A percentile compares a stretch with the other conserved stretches of the same genome.
phyloP scores from a whole-genome alignment of 1,140 invertebrate genomes.

The Apis laboriosa region DNA sequence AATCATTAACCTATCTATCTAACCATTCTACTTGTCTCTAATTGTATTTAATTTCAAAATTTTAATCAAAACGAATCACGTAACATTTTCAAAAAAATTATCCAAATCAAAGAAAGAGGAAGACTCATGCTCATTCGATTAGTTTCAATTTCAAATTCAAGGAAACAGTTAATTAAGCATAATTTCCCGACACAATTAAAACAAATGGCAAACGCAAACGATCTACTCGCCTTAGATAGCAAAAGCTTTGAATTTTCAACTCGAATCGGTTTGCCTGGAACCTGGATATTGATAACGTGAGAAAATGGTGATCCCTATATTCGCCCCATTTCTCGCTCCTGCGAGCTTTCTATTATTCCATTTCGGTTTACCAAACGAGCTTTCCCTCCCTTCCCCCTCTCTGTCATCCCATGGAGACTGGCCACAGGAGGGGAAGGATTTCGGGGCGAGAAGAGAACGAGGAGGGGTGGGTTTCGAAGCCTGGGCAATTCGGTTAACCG shows the following conservation, averaged over 20 bases:
- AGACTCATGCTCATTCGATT: too few species aligned
- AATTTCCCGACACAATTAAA: too few species aligned
- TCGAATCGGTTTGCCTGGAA: not conserved
- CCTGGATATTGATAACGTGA: not conserved
- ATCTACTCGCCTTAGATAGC: not conserved
- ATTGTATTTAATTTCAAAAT: too few species aligned
- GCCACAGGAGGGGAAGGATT: not conserved
- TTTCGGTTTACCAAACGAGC: conserved; percentile 24
- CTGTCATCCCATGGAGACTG: not conserved
- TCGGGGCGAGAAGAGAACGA: not conserved
- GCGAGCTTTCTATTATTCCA: conserved; percentile 26
- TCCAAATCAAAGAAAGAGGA: too few species aligned
- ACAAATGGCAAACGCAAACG: not conserved
- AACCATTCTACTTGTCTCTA: too few species aligned
- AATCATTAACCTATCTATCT: too few species aligned
- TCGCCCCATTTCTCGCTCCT: conserved; percentile 9
- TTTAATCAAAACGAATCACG: too few species aligned
- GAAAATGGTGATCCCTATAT: conserved; percentile 20
- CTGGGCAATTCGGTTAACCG: not conserved
- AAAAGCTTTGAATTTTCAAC: not conserved
- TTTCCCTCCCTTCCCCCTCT: not conserved
- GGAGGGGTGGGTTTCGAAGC: not conserved
- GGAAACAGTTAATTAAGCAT: too few species aligned
- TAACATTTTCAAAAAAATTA: too few species aligned
- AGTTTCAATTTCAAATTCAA: too few species aligned